Evolutionary conservation across 2,113 vertebrate species (phyloP).

Genomic region (Salvelinus alpinus): DNA sequence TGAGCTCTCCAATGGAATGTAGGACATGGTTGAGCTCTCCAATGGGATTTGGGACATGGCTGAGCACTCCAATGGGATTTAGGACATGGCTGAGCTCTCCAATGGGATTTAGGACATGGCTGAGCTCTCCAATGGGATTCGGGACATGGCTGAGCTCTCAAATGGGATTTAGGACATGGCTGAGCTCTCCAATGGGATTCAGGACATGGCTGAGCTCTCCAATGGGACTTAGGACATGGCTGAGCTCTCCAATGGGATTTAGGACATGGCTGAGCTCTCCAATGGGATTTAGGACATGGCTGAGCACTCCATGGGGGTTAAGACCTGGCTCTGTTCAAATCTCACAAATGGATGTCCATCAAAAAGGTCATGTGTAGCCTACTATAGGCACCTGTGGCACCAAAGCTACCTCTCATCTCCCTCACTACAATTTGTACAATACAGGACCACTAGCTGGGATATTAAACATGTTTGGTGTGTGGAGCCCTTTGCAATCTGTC

Average conservation of each 20-base stretch:
- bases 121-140: not conserved
- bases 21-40: no score
- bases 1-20: not conserved
- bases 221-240: not conserved
- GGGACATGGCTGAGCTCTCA: not conserved
- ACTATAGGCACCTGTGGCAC: slow-evolving; percentile 21
- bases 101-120: not conserved
- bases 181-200: slow-evolving; percentile 11
- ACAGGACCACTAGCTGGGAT: slow-evolving; percentile 37
- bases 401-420: slow-evolving; percentile 36
- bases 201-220: not conserved
- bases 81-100: not conserved
- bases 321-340: not conserved
- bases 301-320: slow-evolving; percentile 4
- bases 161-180: not conserved
- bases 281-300: not conserved
- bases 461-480: slow-evolving; percentile 51
- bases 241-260: slow-evolving; percentile 1
- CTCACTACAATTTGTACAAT: not conserved
- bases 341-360: not conserved
- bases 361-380: not conserved
- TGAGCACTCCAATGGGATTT: not conserved
- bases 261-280: not conserved
- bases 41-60: not conserved
- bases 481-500: slow-evolving; percentile 38